A percentile compares a stretch with the other conserved stretches of the same genome.
phyloP scores from a whole-genome alignment of 1,140 invertebrate species.

The Achroia grisella region DNA sequence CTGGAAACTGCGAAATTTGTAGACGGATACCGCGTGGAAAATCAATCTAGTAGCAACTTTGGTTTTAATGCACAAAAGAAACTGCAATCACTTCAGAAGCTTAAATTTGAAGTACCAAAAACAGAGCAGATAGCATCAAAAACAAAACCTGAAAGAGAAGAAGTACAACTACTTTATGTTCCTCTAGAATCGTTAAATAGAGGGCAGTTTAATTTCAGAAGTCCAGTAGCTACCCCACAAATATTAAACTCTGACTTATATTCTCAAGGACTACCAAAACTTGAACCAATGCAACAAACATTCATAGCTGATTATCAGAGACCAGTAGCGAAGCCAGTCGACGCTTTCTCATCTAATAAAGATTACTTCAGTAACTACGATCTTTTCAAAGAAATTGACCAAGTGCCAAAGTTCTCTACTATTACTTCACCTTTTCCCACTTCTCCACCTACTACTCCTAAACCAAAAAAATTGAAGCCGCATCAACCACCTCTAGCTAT shows the following conservation, averaged over 20 bases:
- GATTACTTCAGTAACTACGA: slow-evolving; percentile 43
- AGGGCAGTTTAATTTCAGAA: slow-evolving; percentile 70
- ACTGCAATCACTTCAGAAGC: slow-evolving; percentile 48
- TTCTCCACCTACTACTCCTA: slow-evolving; percentile 60
- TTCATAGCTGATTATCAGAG: slow-evolving; percentile 39
- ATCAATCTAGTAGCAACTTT: slow-evolving; percentile 26
- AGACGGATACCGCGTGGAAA: slow-evolving; percentile 62
- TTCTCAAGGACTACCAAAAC: slow-evolving; percentile 35
- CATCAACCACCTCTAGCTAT: slow-evolving; percentile 88
- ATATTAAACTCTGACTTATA: slow-evolving; percentile 46
- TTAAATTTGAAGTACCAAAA: slow-evolving; percentile 45
- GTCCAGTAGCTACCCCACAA: slow-evolving; percentile 35
- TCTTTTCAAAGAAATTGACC: slow-evolving; percentile 34
- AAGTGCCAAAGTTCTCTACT: slow-evolving; percentile 46
- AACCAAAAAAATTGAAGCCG: slow-evolving; percentile 77
- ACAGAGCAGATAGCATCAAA: slow-evolving; percentile 24
- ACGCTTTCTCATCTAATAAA: slow-evolving; percentile 28
- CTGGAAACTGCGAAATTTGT: slow-evolving; percentile 46
- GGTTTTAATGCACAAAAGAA: slow-evolving; percentile 29
- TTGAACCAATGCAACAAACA: slow-evolving; percentile 42
- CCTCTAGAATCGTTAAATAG: slow-evolving; percentile 83
- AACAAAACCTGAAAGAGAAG: slow-evolving; percentile 73
- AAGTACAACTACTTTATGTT: slow-evolving; percentile 86
- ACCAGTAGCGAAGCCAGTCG: slow-evolving; percentile 26
- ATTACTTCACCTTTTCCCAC: slow-evolving; percentile 63